Conservation (phyloP, 1,140 invertebrate genomes). For the Drosophila parvula region DNA sequence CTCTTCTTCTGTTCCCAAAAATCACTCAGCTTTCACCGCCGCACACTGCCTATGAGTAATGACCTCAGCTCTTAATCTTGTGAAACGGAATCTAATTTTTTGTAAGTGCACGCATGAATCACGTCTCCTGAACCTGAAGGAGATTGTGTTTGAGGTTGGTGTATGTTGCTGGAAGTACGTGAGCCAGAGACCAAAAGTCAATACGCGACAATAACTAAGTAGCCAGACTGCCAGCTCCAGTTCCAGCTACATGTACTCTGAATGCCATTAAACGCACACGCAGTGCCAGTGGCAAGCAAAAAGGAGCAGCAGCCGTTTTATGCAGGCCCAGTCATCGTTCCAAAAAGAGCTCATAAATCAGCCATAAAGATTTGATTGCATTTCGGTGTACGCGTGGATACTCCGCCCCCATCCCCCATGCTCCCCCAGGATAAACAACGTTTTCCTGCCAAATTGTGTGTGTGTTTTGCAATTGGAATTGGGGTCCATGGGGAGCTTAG, state of each 20-base stretch:
- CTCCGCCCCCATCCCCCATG: no score
- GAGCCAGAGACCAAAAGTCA: slow-evolving; percentile 55
- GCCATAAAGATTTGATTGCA: slow-evolving; percentile 68
- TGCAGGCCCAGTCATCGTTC: slow-evolving; percentile 27
- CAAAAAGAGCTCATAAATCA: slow-evolving; percentile 63
- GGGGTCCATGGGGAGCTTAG: slow-evolving; percentile 20
- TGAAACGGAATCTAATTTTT: slow-evolving; percentile 4
- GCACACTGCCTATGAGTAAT: slow-evolving; percentile 1
- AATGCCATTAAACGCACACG: slow-evolving; percentile 63
- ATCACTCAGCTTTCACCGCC: not conserved
- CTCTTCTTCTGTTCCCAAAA: no score
- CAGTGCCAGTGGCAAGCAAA: slow-evolving; percentile 2
- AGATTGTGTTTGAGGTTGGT: slow-evolving; percentile 54
- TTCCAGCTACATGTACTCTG: slow-evolving; percentile 5
- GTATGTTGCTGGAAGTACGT: slow-evolving; percentile 43
- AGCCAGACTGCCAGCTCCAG: slow-evolving; percentile 4
- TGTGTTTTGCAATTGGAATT: slow-evolving; percentile 14
- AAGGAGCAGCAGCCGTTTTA: slow-evolving; percentile 23
- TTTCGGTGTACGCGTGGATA: slow-evolving; percentile 29
- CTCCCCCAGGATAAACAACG: not conserved
- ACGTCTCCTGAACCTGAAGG: slow-evolving; percentile 48
- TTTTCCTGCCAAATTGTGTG: slow-evolving; percentile 5
- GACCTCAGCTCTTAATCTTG: slow-evolving; percentile 9
- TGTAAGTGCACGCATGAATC: slow-evolving; percentile 50
- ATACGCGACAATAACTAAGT: slow-evolving; percentile 61